These are phyloP conservation scores for Peromyscus californicus DNA, from an alignment of 2,113 vertebrate genomes.

Conservation along the genomic window DNA sequence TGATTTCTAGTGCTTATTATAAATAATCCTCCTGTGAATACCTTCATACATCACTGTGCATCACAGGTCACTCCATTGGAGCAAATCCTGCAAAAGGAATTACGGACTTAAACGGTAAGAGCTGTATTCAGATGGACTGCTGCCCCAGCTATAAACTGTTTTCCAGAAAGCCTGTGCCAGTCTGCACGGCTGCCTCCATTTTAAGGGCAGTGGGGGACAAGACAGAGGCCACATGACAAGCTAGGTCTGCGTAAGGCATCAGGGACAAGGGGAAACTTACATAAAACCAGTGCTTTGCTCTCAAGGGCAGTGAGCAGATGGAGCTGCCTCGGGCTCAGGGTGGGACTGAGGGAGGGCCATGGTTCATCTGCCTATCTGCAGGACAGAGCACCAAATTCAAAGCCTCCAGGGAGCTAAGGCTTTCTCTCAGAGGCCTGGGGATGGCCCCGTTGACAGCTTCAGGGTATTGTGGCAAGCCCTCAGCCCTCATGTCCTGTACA, in stretches of 20 bases:
- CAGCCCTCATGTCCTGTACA: not conserved
- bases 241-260: not conserved
- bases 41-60: not conserved
- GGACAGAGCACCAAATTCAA: not conserved
- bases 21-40: not conserved
- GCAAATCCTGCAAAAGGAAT: slow-evolving; percentile 1
- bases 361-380: not conserved
- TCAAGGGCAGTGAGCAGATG: not conserved
- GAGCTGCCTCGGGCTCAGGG: not conserved
- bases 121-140: not conserved
- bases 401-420: not conserved
- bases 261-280: not conserved
- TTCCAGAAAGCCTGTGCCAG: not conserved
- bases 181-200: not conserved
- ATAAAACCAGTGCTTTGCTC: not conserved
- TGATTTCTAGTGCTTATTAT: not conserved
- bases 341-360: not conserved
- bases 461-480: not conserved
- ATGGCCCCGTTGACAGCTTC: not conserved
- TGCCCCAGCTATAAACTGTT: not conserved
- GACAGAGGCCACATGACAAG: not conserved
- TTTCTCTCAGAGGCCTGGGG: not conserved
- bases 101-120: not conserved
- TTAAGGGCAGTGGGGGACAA: slow-evolving; percentile 3
- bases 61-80: not conserved